Conservation (phyloP, 2,888 invertebrate genomes). For the Lepeophtheirus nordmannii region DNA sequence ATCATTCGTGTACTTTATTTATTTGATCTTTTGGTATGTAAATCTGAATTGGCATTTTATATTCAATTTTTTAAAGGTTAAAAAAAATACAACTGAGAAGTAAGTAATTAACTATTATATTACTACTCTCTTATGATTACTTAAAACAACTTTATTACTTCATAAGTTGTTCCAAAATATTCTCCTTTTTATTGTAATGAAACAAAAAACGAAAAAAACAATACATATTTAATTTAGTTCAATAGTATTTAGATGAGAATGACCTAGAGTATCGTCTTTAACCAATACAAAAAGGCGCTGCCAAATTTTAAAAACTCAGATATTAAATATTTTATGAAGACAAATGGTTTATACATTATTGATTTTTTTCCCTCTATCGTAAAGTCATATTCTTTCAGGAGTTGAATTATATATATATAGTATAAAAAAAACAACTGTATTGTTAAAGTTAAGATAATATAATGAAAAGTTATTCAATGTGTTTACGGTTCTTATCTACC, state of each 20-base stretch:
- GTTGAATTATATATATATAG: neutral
- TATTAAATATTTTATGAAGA: neutral
- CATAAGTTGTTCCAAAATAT: neutral
- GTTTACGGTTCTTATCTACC: no score
- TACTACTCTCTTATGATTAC: no score
- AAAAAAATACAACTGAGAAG: neutral
- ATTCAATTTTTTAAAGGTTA: neutral
- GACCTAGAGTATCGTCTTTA: no score
- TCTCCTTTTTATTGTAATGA: neutral
- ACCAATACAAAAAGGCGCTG: neutral
- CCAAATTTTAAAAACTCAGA: neutral
- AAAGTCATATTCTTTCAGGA: slow-evolving; percentile 5
- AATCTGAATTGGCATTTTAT: neutral
- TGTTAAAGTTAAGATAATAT: neutral
- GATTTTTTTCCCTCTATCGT: neutral
- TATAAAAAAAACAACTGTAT: neutral
- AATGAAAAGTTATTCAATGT: no score
- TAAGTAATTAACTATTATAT: no score
- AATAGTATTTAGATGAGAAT: no score
- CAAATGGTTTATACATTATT: neutral
- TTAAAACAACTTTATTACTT: no score
- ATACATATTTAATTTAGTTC: no score
- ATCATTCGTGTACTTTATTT: neutral
- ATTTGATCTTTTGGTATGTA: neutral
- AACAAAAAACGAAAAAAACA: neutral